Evolutionary conservation across 2,797 vertebrate genomes (phyloP).

Genomic region (Manis crassicaudata): DNA sequence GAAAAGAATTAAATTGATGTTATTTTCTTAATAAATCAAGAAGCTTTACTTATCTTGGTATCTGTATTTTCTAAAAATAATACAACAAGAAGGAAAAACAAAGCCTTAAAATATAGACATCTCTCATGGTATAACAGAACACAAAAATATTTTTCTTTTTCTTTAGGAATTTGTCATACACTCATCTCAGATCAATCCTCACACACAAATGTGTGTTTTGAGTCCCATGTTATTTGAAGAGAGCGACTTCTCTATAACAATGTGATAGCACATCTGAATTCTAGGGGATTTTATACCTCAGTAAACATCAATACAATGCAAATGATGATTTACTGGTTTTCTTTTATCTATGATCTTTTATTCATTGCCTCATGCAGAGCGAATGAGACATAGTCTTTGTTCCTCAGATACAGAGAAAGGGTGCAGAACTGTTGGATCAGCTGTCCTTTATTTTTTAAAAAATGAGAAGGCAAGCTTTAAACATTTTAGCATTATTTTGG

Average conservation of each 20-base stretch:
- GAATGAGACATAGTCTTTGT: slow-evolving; percentile 74
- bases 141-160: not conserved
- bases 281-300: slow-evolving; percentile 76
- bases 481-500: not conserved
- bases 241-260: slow-evolving; percentile 54
- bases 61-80: not conserved
- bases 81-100: not conserved
- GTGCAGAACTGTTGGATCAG: slow-evolving; percentile 13
- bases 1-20: not conserved
- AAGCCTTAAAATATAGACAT: not conserved
- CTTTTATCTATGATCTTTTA: slow-evolving; percentile 81
- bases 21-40: not conserved
- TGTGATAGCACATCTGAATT: slow-evolving; percentile 64
- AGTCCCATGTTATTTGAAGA: slow-evolving; percentile 67
- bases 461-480: not conserved
- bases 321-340: slow-evolving; percentile 77
- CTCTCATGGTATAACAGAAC: not conserved
- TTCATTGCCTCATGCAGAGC: slow-evolving; percentile 78
- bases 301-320: slow-evolving; percentile 80
- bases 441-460: not conserved
- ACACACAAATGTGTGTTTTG: slow-evolving; percentile 7
- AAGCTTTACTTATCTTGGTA: not conserved
- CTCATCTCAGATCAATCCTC: slow-evolving; percentile 29
- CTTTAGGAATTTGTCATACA: not conserved
- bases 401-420: slow-evolving; percentile 56